phyloP scores from a whole-genome alignment of 1,140 invertebrate genomes.

The Nasonia vitripennis region DNA sequence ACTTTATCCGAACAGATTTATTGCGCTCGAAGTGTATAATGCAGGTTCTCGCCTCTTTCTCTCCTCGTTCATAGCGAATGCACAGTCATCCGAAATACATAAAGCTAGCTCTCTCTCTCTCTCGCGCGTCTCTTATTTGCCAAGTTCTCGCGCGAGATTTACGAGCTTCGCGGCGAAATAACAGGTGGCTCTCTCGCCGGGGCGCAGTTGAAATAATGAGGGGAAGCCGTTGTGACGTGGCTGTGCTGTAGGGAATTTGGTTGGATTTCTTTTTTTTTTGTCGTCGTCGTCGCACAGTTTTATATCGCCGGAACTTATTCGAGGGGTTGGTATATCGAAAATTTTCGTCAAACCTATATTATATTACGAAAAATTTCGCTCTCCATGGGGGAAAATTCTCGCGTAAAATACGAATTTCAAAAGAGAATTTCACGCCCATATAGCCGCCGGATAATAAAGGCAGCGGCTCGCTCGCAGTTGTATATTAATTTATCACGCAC shows the following conservation, averaged over 20 bases:
- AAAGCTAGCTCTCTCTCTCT: not conserved
- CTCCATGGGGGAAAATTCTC: not conserved
- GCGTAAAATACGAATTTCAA: not conserved
- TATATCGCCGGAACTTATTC: not conserved
- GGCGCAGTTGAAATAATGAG: constrained; percentile 13
- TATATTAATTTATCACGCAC: constrained; percentile 39
- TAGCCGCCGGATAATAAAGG: constrained; percentile 23
- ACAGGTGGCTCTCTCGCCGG: constrained; percentile 40
- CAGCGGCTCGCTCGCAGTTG: not conserved
- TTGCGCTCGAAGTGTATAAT: constrained; percentile 30
- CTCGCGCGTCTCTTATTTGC: constrained; percentile 46
- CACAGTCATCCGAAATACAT: constrained; percentile 46
- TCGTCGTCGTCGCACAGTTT: not conserved
- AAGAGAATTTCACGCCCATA: constrained; percentile 1
- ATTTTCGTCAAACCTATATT: not conserved
- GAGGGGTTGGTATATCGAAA: not conserved
- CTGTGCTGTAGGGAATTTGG: not conserved
- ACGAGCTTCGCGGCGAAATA: constrained; percentile 47
- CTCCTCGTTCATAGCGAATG: constrained; percentile 20
- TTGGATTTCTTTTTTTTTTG: not conserved
- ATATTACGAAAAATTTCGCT: too few relatives aligned
- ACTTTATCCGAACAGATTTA: constrained; percentile 37
- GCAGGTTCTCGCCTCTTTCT: not conserved
- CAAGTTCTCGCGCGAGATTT: constrained; percentile 46
- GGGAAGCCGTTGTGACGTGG: not conserved